Base-by-base conservation (phyloP, 2,888 invertebrate species). In the Torymus auratus region DNA sequence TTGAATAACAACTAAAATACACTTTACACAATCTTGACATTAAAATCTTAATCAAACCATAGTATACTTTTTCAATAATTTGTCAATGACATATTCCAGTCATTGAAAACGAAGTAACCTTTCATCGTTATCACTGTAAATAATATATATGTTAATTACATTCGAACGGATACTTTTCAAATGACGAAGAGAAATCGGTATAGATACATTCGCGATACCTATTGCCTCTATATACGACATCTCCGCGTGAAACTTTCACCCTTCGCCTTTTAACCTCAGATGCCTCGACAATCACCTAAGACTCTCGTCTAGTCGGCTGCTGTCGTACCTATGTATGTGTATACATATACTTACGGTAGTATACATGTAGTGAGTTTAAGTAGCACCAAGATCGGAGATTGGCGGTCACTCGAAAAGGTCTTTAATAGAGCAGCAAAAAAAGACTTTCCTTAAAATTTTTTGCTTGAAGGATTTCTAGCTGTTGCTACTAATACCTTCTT, bases 171-270 rank as follows among this genome's bases (percentile, higher is more conserved):
- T 41, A 41, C 41, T 41, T 41, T 41, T 41, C 1, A 41, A 41
- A 41, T 41, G 7, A 17, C 41, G 28, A n/a, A 65, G 80, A 65
- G 52, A 80, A 75, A 80, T 69, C 58, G 52, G 17, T 53, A 64
- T n/a, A n/a, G n/a, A 23, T 52, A 14, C 7, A 68, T 12, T 72
- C 23, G 20, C 17, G 7, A 41, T 41, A 41, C 41, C 7, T 41
- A 41, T 41, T 41, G 7, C 41, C 7, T 41, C 7, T 5, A 7
- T 41, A 41, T 41, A 41, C 41, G 41, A 41, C 53, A 55, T 81
- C 61, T n/a, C 65, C 23, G 13, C 14, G 23, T 56, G 77, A 75
- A 84, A 85, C 84, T 86, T 86, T 85, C 84, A 83, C 84, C 78
- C 78, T 83, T 78, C 71, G 81, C 80, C 79, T 82, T 79, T 82